These are phyloP conservation scores for Lophotriccus pileatus DNA, from an alignment of 2,797 vertebrate genomes.

Conservation along the genomic window DNA sequence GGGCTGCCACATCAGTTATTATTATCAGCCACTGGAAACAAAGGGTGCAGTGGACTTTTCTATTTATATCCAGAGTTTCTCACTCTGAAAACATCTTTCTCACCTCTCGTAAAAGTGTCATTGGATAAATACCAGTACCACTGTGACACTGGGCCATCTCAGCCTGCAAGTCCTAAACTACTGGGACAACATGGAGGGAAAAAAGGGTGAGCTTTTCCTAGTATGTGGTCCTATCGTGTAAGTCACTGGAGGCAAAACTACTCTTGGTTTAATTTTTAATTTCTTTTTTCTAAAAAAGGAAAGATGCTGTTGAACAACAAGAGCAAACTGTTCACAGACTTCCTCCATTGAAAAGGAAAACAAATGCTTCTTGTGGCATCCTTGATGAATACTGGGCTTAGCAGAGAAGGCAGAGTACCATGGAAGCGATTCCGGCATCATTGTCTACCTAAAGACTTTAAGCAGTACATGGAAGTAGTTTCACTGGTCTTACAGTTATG, in stretches of 20 bases:
- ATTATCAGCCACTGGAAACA: neutral
- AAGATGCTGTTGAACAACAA: neutral
- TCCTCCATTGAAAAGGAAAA: neutral
- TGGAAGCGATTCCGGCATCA: neutral
- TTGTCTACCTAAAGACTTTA: neutral
- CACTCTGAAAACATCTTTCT: neutral
- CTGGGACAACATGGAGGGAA: neutral
- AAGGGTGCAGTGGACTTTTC: neutral
- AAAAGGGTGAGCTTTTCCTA: neutral
- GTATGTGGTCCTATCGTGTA: neutral
- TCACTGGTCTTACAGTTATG: neutral
- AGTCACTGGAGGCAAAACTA: neutral
- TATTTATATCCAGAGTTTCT: conserved; percentile 25
- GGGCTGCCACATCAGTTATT: neutral
- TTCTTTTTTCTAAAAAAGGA: neutral
- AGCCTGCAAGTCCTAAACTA: neutral
- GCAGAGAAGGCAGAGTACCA: neutral
- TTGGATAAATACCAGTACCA: neutral
- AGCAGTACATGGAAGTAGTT: neutral
- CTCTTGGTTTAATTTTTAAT: neutral
- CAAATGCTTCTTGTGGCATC: neutral
- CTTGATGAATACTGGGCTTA: neutral
- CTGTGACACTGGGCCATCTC: neutral
- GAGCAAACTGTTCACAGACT: neutral
- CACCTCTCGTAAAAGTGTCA: neutral